phyloP scores from a whole-genome alignment of 2,113 vertebrate genomes.

The Lasiurus borealis region DNA sequence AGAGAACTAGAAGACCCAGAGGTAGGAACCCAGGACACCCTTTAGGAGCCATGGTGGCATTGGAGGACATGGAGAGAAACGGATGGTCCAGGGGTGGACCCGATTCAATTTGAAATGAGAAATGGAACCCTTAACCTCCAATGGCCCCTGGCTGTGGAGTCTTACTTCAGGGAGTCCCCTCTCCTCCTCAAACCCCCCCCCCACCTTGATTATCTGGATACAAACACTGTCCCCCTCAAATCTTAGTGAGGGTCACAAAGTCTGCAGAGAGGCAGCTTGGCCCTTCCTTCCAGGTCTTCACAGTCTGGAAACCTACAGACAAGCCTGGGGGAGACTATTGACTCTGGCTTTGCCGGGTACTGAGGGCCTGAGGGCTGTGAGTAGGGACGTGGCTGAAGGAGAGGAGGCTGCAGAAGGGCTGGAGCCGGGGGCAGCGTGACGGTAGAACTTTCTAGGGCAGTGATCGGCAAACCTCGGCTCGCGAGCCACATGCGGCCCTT shows the following conservation, averaged over 20 bases:
- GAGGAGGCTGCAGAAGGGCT: neutral
- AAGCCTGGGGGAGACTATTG: accelerated
- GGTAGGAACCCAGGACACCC: accelerated
- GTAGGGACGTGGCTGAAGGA: neutral
- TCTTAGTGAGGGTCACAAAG: neutral
- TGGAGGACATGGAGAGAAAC: neutral
- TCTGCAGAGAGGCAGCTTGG: neutral
- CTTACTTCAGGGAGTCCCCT: neutral
- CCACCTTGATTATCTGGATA: accelerated
- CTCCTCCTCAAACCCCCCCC: too few species aligned
- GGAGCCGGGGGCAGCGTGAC: neutral
- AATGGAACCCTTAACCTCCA: neutral
- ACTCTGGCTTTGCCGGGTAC: neutral
- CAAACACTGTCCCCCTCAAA: too few species aligned
- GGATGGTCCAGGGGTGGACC: neutral
- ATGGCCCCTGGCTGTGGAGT: neutral
- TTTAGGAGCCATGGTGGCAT: neutral
- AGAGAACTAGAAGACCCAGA: neutral
- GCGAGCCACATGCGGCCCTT: too few species aligned
- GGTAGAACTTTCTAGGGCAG: neutral
- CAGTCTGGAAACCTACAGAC: accelerated
- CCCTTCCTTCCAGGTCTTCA: neutral
- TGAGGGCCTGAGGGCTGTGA: neutral
- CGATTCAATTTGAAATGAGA: neutral
- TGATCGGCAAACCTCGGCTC: too few species aligned